These are phyloP conservation scores for Rhagoletis pomonella DNA, from an alignment of 1,140 invertebrate species.

Conservation along the genomic window DNA sequence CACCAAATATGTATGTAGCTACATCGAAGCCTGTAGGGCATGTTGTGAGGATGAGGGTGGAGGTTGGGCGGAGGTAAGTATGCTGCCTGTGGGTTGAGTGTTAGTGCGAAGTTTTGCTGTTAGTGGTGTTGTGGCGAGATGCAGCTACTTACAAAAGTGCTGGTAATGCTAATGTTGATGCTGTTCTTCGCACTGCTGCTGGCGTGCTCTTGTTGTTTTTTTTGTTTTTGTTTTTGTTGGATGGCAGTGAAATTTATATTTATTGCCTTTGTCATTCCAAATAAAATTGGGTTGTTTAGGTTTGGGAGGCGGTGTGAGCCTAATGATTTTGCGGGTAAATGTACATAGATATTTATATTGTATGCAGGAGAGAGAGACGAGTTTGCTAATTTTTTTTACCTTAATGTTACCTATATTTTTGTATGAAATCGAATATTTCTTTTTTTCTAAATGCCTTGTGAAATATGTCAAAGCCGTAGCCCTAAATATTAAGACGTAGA, in stretches of 20 bases:
- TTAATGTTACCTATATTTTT: too few species aligned
- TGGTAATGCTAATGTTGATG: constrained; percentile 22
- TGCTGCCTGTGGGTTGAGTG: constrained; percentile 29
- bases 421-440: too few species aligned
- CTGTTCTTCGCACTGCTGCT: background rate
- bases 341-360: too few species aligned
- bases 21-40: constrained; percentile 69
- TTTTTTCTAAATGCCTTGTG: too few species aligned
- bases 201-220: background rate
- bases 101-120: background rate
- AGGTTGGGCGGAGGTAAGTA: too few species aligned
- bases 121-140: background rate
- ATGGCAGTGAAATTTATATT: constrained; percentile 72
- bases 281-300: constrained; percentile 38
- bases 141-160: background rate
- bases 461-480: too few species aligned
- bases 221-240: constrained; percentile 55
- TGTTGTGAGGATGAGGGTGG: constrained; percentile 53
- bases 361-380: too few species aligned
- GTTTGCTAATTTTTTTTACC: too few species aligned
- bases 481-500: too few species aligned
- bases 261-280: constrained; percentile 71
- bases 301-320: constrained; percentile 9
- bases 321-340: constrained; percentile 28
- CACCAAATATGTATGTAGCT: constrained; percentile 40